phyloP scores from a whole-genome alignment of 2,797 vertebrate species.

The Enteromius anoplus region DNA sequence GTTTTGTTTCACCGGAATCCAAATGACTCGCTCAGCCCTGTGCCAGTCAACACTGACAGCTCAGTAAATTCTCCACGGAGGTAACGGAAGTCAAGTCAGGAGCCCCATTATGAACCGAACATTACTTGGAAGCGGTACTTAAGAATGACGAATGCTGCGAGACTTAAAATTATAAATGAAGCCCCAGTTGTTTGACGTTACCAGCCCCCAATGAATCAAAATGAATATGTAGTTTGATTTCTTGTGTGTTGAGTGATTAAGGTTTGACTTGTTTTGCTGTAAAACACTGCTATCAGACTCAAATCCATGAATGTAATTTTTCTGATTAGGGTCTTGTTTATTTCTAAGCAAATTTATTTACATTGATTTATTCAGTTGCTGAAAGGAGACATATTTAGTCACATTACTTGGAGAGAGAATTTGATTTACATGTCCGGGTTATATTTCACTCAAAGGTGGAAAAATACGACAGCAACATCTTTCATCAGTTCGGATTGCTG shows the following conservation, averaged over 20 bases:
- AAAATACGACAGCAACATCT: background rate
- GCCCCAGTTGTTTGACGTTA: background rate
- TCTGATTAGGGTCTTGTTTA: background rate
- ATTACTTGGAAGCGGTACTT: background rate
- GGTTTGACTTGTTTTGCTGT: background rate
- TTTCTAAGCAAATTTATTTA: background rate
- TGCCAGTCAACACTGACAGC: constrained; percentile 21
- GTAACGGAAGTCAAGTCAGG: background rate
- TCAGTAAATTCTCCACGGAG: constrained; percentile 11
- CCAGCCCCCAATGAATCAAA: background rate
- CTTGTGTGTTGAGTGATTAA: background rate
- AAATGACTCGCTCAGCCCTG: constrained; percentile 1
- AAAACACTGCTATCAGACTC: background rate
- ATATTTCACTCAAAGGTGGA: background rate
- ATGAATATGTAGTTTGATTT: background rate
- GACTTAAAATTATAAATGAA: background rate
- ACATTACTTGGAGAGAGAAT: background rate
- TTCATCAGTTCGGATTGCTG: background rate
- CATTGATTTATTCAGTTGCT: background rate
- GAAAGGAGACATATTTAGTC: constrained; percentile 2
- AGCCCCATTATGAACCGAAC: background rate
- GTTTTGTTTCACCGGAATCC: constrained; percentile 44
- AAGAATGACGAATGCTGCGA: background rate
- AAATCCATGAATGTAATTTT: background rate
- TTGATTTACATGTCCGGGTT: background rate